Evolutionary conservation across 2,113 vertebrate species (phyloP), one percentile per base, ranked within the genome.

Genomic region (Oryzias celebensis): DNA sequence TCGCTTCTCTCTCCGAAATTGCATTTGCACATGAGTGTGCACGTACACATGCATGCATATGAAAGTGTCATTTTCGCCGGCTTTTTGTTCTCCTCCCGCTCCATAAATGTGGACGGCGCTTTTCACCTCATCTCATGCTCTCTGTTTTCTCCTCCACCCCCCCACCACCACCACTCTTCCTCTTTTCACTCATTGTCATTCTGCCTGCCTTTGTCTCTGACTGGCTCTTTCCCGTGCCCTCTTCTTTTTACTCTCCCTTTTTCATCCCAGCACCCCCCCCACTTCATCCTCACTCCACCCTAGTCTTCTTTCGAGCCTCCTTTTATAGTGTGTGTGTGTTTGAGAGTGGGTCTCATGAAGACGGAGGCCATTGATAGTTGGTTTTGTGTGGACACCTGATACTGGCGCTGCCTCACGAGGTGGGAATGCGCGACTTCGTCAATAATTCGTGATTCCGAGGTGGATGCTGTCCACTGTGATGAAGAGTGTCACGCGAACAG

Each of bases 401-500:
- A 75, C 83, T 73, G 84, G 84, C 86, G 66, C 80, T 72, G 78
- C 75, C 80, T 85, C 77, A 81, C 73, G 78, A 82, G 74, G 85
- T 87, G 89, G 88, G 87, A 89, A 88, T 87, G 85, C 89, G 85
- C 82, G 84, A 88, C 83, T 90, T 89, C 68, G 85, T 88, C 79
- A 84, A 85, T 88, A 89, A 86, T 36, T 73, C 81, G 81, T 80
- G 81, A 80, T 87, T 82, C 74, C 59, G 51, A 81, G 82, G 83
- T 85, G 81, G 86, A 77, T 73, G 88, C 87, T 77, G 73, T 88
- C 85, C 64, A 76, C 58, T 57, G 73, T 43, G 57, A 74, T 75
- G 71, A 74, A 22, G 62, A 65, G 60, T 62, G 78, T 72, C 69
- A 67, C 65, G 64, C 69, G 68, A 81, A 85, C 81, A 81, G 65